Conservation (phyloP, 2,797 vertebrate species). For the Notolabrus celidotus region DNA sequence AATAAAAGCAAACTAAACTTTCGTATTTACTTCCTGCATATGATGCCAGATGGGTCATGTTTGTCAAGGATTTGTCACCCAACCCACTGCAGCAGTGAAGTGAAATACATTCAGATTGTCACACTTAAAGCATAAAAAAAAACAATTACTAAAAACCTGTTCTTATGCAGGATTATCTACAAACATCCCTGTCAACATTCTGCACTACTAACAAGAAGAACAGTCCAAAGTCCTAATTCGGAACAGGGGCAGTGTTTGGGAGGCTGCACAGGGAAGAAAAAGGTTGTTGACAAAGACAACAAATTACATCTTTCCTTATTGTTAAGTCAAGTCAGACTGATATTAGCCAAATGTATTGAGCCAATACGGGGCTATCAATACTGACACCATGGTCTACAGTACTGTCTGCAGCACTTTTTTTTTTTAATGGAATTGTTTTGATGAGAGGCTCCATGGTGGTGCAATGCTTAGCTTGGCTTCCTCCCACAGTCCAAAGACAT, state of each 20-base stretch:
- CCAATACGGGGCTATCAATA: too few relatives aligned
- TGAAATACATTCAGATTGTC: neutral
- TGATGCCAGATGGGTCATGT: neutral
- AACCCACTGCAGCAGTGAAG: neutral
- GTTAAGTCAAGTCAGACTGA: neutral
- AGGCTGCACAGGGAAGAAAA: too few relatives aligned
- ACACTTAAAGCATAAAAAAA: constrained; percentile 4
- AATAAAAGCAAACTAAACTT: neutral
- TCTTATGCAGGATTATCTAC: neutral
- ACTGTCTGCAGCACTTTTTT: too few relatives aligned
- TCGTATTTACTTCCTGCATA: neutral
- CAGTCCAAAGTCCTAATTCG: neutral
- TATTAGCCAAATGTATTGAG: too few relatives aligned
- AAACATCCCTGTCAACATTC: constrained; percentile 1
- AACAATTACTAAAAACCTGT: neutral
- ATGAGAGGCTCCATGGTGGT: too few relatives aligned
- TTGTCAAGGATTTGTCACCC: neutral
- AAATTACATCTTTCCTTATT: neutral
- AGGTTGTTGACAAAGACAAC: too few relatives aligned
- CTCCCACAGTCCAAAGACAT: too few relatives aligned
- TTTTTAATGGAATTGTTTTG: too few relatives aligned
- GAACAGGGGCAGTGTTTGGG: neutral
- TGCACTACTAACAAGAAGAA: neutral
- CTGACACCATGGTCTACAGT: too few relatives aligned
- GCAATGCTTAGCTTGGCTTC: too few relatives aligned